Evolutionary conservation across 2,888 invertebrate genomes (phyloP).

Genomic region (Andrena marginata): DNA sequence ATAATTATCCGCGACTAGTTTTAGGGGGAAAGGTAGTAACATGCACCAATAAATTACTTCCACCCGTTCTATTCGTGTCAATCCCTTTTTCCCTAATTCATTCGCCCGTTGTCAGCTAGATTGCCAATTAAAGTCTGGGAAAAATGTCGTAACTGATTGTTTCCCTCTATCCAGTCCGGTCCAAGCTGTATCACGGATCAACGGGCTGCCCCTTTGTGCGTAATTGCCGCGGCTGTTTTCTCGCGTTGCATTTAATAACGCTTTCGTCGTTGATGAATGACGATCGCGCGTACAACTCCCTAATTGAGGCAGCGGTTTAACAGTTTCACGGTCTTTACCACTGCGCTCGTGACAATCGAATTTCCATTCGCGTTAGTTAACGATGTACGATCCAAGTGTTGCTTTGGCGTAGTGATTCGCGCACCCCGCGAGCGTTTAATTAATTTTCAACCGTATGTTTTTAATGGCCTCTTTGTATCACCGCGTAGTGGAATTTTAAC

Average conservation of each 20-base stretch:
- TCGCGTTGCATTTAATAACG: conserved; percentile 24
- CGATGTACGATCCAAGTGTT: conserved; percentile 1
- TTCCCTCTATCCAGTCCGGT: neutral
- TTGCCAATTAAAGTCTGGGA: conserved; percentile 57
- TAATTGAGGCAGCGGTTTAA: conserved; percentile 16
- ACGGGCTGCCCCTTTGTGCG: conserved; percentile 8
- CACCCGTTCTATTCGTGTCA: conserved; percentile 7
- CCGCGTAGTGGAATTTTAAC: conserved; percentile 12
- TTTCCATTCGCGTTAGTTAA: conserved; percentile 32
- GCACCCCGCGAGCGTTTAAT: conserved; percentile 22
- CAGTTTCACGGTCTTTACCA: neutral
- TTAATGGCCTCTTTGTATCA: conserved; percentile 4
- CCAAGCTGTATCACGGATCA: conserved; percentile 2
- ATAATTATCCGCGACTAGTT: conserved; percentile 9
- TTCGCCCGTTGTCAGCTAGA: conserved; percentile 5
- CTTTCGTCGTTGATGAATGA: conserved; percentile 6
- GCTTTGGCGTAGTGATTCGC: conserved; percentile 1
- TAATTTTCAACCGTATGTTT: neutral
- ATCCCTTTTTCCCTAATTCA: neutral
- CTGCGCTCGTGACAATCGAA: neutral
- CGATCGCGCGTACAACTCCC: neutral
- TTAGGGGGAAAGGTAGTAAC: neutral
- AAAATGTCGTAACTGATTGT: conserved; percentile 54
- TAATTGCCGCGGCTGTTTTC: conserved; percentile 23
- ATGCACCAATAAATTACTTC: conserved; percentile 36